phyloP scores from a whole-genome alignment of 1,140 invertebrate genomes.

The Parapsyche elsis region DNA sequence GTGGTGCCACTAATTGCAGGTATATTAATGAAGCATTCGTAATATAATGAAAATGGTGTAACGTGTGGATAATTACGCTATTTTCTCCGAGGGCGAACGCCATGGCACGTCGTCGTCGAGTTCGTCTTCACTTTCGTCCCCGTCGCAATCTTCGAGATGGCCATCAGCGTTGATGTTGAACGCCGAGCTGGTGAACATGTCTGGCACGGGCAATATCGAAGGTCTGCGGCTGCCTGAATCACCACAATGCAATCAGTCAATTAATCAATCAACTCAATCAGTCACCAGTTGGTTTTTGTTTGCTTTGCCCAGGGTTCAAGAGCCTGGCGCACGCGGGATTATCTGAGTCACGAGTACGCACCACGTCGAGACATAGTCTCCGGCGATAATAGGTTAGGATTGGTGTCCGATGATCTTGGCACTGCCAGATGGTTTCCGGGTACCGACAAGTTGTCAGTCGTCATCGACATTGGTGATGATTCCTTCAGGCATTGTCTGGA shows the following conservation, averaged over 20 bases:
- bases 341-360: too few species aligned
- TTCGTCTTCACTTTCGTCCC: constrained; percentile 88
- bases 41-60: neutral
- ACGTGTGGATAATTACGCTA: constrained; percentile 76
- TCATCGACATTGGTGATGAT: constrained; percentile 71
- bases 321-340: too few species aligned
- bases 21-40: neutral
- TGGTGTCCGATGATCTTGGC: constrained; percentile 73
- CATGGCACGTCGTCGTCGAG: constrained; percentile 89
- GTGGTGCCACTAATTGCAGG: constrained; percentile 36
- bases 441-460: constrained; percentile 67
- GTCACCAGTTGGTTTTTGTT: too few species aligned
- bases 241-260: too few species aligned
- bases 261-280: too few species aligned
- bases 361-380: constrained; percentile 72
- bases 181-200: constrained; percentile 84
- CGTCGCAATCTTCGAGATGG: constrained; percentile 76
- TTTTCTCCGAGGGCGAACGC: constrained; percentile 89
- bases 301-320: too few species aligned
- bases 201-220: constrained; percentile 88
- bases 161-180: constrained; percentile 79
- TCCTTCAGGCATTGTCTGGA: constrained; percentile 75
- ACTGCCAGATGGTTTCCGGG: constrained; percentile 83
- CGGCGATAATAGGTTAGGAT: constrained; percentile 83
- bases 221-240: constrained; percentile 82